These are phyloP conservation scores for Acleris sparsana DNA, from an alignment of 2,888 invertebrate genomes.

Conservation along the genomic window DNA sequence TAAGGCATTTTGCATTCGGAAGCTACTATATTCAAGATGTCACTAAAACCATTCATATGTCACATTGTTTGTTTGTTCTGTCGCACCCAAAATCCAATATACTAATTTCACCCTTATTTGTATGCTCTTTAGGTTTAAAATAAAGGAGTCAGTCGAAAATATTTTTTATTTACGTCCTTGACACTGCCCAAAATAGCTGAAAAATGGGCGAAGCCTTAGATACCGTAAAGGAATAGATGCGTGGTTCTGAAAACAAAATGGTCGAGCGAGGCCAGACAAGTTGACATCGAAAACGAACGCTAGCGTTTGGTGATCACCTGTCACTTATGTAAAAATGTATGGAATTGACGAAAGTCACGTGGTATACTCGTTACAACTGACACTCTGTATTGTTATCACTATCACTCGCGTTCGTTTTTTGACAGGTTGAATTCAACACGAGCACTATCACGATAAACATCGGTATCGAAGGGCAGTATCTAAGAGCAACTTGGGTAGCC, in stretches of 20 bases:
- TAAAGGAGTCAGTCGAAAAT: background rate
- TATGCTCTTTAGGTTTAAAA: slow-evolving; percentile 2
- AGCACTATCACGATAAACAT: too few relatives aligned
- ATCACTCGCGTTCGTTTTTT: too few relatives aligned
- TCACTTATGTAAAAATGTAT: too few relatives aligned
- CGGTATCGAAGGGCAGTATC: too few relatives aligned
- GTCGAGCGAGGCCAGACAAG: too few relatives aligned
- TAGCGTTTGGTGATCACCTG: too few relatives aligned
- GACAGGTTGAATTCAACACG: too few relatives aligned
- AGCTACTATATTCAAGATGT: slow-evolving; percentile 15
- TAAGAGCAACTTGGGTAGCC: too few relatives aligned
- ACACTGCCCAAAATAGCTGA: slow-evolving; percentile 36
- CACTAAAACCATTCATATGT: slow-evolving; percentile 36
- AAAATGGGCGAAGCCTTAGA: slow-evolving; percentile 30
- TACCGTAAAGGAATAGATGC: slow-evolving; percentile 15
- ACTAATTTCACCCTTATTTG: slow-evolving; percentile 4
- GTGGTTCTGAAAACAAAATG: background rate
- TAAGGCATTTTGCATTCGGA: background rate
- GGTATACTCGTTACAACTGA: too few relatives aligned
- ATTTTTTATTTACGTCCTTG: slow-evolving; percentile 34
- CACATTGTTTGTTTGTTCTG: slow-evolving; percentile 32
- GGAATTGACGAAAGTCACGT: too few relatives aligned
- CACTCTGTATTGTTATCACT: too few relatives aligned
- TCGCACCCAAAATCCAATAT: slow-evolving; percentile 10
- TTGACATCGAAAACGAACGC: too few relatives aligned